phyloP scores from a whole-genome alignment of 2,888 invertebrate species.

The Mimachlamys varia region DNA sequence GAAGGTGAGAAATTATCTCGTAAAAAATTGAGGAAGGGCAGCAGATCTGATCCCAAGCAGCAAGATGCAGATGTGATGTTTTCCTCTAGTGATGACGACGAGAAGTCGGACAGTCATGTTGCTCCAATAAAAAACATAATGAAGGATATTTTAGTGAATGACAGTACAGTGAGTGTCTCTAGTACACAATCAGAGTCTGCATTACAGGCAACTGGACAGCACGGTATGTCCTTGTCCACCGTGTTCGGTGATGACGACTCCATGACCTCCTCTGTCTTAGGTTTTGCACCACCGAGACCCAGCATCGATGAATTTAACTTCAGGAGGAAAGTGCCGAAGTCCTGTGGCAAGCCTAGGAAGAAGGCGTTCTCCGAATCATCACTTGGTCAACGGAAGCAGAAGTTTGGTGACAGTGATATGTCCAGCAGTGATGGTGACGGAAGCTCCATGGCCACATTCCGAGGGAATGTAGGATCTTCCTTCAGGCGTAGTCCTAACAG shows the following conservation, averaged over 20 bases:
- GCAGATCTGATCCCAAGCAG: not conserved
- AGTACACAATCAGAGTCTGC: not conserved
- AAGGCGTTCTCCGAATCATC: constrained; percentile 42
- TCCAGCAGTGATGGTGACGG: constrained; percentile 41
- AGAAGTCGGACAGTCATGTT: not conserved
- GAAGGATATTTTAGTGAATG: constrained; percentile 56
- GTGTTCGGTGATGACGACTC: constrained; percentile 63
- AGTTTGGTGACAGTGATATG: constrained; percentile 42
- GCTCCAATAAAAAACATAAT: constrained; percentile 47
- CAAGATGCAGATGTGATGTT: not conserved
- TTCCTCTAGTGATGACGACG: constrained; percentile 40
- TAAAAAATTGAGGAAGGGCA: constrained; percentile 37
- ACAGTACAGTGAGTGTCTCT: constrained; percentile 62
- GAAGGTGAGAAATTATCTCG: not conserved
- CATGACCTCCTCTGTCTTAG: constrained; percentile 54
- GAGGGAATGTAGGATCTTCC: constrained; percentile 17
- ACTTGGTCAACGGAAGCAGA: constrained; percentile 8
- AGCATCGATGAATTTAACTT: constrained; percentile 69
- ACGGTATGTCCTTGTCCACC: constrained; percentile 57
- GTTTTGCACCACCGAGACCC: constrained; percentile 53
- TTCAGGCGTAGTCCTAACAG: constrained; percentile 53
- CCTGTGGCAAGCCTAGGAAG: not conserved
- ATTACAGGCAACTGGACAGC: not conserved
- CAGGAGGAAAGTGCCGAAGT: constrained; percentile 25
- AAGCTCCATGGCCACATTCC: not conserved